These are phyloP conservation scores for Chrysaora quinquecirrha DNA, from an alignment of 30 jellyfish, hydroid and myxozoan species.

Conservation along the genomic window DNA sequence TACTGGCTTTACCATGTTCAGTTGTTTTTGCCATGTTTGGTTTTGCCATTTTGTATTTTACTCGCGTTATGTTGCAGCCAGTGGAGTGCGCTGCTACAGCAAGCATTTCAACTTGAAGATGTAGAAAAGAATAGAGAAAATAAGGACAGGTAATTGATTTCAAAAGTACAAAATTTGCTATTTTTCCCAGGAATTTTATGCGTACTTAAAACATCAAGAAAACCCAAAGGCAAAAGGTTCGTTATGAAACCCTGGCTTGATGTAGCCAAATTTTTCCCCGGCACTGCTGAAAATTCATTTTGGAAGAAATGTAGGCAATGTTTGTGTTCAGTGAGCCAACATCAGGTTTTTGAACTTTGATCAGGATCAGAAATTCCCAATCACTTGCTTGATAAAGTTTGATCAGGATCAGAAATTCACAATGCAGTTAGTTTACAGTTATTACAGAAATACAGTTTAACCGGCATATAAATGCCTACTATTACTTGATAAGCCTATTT, in stretches of 20 bases:
- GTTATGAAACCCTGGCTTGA: neutral
- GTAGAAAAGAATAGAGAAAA: constrained; percentile 77
- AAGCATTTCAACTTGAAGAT: constrained; percentile 91
- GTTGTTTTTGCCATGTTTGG: neutral
- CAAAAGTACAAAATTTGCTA: neutral
- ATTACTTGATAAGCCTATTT: too few relatives aligned
- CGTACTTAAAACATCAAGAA: too few relatives aligned
- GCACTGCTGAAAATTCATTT: neutral
- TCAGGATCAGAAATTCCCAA: too few relatives aligned
- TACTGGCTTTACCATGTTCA: neutral
- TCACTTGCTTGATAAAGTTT: too few relatives aligned
- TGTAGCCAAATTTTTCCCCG: neutral
- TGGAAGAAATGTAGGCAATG: neutral
- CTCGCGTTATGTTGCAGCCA: constrained; percentile 37
- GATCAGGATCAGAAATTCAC: too few relatives aligned
- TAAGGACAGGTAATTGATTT: constrained; percentile 69
- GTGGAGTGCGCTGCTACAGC: constrained; percentile 79
- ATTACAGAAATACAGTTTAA: too few relatives aligned
- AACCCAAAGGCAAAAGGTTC: too few relatives aligned
- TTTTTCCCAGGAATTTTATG: neutral
- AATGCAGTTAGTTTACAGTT: too few relatives aligned
- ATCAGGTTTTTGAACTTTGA: too few relatives aligned
- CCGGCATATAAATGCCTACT: too few relatives aligned
- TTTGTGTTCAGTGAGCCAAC: neutral
- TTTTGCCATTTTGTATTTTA: neutral